A percentile compares a stretch with the other conserved stretches of the same genome.
phyloP scores from a whole-genome alignment of 30 jellyfish, hydroid and myxozoan genomes.

The Chrysaora quinquecirrha region DNA sequence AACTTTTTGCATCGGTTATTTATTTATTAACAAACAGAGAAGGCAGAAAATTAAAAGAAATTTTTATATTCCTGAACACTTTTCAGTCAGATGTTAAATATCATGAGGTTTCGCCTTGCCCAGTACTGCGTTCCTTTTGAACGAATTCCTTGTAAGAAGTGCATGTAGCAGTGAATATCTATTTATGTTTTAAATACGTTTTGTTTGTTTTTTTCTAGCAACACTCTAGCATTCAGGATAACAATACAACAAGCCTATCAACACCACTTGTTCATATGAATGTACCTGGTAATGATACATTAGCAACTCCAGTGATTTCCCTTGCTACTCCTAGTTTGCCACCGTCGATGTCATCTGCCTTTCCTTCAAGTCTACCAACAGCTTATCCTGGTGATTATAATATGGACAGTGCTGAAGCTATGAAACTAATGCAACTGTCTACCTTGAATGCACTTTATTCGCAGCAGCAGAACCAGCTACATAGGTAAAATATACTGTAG shows the following conservation, averaged over 20 bases:
- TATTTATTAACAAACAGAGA: too few relatives aligned
- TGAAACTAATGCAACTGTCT: constrained; percentile 72
- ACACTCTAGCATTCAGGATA: constrained; percentile 63
- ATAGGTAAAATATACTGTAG: too few relatives aligned
- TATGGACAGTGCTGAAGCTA: constrained; percentile 80
- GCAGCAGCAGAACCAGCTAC: constrained; percentile 53
- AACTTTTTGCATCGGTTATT: too few relatives aligned
- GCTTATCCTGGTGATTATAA: constrained; percentile 70
- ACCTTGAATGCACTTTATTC: constrained; percentile 29
- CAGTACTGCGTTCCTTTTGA: too few relatives aligned
- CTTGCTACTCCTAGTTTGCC: constrained; percentile 89
- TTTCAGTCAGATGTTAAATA: too few relatives aligned
- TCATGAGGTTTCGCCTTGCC: too few relatives aligned
- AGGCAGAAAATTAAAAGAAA: too few relatives aligned
- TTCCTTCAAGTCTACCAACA: constrained; percentile 74
- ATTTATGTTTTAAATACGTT: too few relatives aligned
- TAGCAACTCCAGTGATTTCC: constrained; percentile 89
- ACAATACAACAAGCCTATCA: constrained; percentile 48
- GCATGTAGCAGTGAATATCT: too few relatives aligned
- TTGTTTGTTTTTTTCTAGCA: constrained; percentile 26
- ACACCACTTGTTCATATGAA: constrained; percentile 88
- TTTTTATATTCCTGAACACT: too few relatives aligned
- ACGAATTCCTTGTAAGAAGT: too few relatives aligned
- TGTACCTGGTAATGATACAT: constrained; percentile 65
- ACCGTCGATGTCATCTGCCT: constrained; percentile 81